Conservation (phyloP, 2,797 vertebrate genomes). For the Toxotes lorentzi region DNA sequence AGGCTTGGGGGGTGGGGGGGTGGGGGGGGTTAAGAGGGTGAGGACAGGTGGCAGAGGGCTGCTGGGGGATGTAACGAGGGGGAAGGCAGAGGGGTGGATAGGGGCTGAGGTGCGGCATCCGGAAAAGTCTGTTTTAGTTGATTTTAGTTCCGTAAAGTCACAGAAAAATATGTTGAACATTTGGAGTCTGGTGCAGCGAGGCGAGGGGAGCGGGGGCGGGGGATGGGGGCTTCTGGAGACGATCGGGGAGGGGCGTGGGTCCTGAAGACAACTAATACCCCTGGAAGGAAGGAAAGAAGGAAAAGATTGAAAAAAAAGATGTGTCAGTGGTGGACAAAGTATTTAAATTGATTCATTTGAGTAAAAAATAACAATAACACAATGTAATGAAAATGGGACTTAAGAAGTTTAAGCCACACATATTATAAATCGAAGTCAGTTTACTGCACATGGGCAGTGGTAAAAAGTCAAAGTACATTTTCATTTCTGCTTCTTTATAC, state of each 20-base stretch:
- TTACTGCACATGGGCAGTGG: neutral
- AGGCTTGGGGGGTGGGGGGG: slow-evolving; percentile 45
- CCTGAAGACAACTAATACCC: slow-evolving; percentile 81
- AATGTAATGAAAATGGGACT: neutral
- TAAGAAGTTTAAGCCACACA: neutral
- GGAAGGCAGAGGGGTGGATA: slow-evolving; percentile 19
- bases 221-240: slow-evolving; percentile 56
- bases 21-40: slow-evolving; percentile 5
- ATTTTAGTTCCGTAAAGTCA: slow-evolving; percentile 85
- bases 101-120: slow-evolving; percentile 66
- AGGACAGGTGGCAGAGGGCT: neutral
- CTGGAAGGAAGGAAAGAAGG: slow-evolving; percentile 58
- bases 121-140: slow-evolving; percentile 82
- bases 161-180: slow-evolving; percentile 86
- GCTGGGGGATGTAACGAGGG: neutral
- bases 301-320: slow-evolving; percentile 1
- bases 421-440: neutral
- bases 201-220: slow-evolving; percentile 51
- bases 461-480: neutral
- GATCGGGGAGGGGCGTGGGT: slow-evolving; percentile 32
- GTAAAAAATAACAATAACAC: neutral
- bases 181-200: slow-evolving; percentile 80
- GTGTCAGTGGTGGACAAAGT: neutral
- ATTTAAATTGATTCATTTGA: slow-evolving; percentile 3
- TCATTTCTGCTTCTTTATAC: too few species aligned